Evolutionary conservation across 1,140 invertebrate species (phyloP).

Genomic region (Himalopsyche phryganea): DNA sequence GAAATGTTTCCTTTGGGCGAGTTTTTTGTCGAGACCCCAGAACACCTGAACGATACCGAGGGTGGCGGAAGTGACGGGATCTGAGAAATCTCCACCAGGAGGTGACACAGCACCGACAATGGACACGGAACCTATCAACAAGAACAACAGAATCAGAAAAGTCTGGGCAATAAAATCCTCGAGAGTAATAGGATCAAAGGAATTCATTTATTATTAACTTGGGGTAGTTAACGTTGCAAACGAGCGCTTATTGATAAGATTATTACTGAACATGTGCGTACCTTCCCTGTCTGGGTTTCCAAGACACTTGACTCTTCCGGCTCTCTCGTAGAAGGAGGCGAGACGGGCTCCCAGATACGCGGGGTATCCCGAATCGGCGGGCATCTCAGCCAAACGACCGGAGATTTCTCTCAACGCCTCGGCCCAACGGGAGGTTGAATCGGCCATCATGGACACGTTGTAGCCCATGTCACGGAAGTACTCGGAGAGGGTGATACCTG

Average conservation of each 20-base stretch:
- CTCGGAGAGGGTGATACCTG: slow-evolving; percentile 95
- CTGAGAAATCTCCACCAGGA: slow-evolving; percentile 99
- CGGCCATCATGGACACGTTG: slow-evolving; percentile 99
- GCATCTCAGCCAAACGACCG: slow-evolving; percentile 99
- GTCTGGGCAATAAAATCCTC: background rate
- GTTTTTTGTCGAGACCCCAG: slow-evolving; percentile 99
- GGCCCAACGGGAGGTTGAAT: slow-evolving; percentile 99
- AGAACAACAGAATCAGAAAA: background rate
- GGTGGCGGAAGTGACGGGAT: slow-evolving; percentile 98
- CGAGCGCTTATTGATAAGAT: background rate
- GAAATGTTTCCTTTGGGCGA: slow-evolving; percentile 99
- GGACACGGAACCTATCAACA: slow-evolving; percentile 79
- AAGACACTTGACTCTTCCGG: slow-evolving; percentile 95
- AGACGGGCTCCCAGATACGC: slow-evolving; percentile 97
- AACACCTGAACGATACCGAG: slow-evolving; percentile 99
- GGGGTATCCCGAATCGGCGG: slow-evolving; percentile 98
- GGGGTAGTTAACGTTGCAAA: too few relatives aligned
- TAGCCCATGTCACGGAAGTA: slow-evolving; percentile 99
- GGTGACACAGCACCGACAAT: slow-evolving; percentile 99
- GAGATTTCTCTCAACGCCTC: slow-evolving; percentile 99
- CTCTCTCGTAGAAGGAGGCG: slow-evolving; percentile 99
- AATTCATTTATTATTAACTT: too few relatives aligned
- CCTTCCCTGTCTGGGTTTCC: slow-evolving; percentile 96
- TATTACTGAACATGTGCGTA: slow-evolving; percentile 26
- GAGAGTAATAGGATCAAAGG: too few relatives aligned